Evolutionary conservation across 2,797 vertebrate genomes (phyloP).

Genomic region (Acridotheres tristis): DNA sequence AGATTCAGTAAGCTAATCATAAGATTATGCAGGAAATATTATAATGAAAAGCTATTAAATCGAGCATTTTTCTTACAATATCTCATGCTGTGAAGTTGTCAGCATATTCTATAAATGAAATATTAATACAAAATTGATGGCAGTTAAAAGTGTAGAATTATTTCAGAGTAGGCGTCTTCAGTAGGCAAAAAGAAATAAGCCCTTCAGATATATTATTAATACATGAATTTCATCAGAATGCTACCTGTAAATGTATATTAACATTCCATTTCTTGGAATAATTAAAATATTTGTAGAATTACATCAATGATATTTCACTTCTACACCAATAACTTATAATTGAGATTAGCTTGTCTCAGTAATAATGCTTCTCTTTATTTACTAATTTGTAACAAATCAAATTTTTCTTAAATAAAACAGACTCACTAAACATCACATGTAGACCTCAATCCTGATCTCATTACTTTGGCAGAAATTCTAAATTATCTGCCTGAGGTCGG

Average conservation of each 20-base stretch:
- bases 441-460: background rate
- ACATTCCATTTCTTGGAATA: background rate
- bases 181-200: constrained; percentile 4
- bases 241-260: constrained; percentile 11
- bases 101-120: constrained; percentile 72
- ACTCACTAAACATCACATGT: background rate
- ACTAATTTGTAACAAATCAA: background rate
- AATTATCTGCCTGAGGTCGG: background rate
- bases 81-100: constrained; percentile 68
- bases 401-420: background rate
- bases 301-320: background rate
- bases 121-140: constrained; percentile 69
- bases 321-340: background rate
- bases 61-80: constrained; percentile 42
- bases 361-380: background rate
- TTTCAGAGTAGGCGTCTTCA: constrained; percentile 51
- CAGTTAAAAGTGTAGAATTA: constrained; percentile 59
- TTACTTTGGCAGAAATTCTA: background rate
- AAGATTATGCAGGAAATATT: constrained; percentile 53
- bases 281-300: background rate
- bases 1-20: constrained; percentile 48
- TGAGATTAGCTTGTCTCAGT: background rate
- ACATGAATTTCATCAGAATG: constrained; percentile 34
- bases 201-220: constrained; percentile 28
- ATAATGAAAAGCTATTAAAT: constrained; percentile 69